Evolutionary conservation across 2,888 invertebrate species (phyloP), one percentile per base, ranked within the genome.

Genomic region (Epinotia brunnichana): DNA sequence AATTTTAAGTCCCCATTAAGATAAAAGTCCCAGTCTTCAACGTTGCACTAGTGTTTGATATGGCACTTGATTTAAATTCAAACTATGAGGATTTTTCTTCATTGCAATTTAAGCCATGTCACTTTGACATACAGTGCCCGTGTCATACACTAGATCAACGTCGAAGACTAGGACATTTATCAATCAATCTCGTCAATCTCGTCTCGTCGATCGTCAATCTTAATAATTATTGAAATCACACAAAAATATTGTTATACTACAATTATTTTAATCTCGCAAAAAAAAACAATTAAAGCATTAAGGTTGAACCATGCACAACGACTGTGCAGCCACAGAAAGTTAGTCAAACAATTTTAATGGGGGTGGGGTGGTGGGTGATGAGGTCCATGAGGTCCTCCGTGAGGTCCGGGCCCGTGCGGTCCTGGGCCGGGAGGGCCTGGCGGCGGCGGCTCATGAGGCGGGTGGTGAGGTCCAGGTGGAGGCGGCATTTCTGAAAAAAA

Each of bases 401-500:
- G 67, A 5, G 54, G 68, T 24, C 53, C 44, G 19, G 62, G 60
- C 13, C 39, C 59, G 4, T 48, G 68, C 9, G 48, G 59, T 7
- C 48, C 59, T 3, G 44, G 68, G 17, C 48, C 44, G 17, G 29
- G 59, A 13, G 68, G 68, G 3, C 68, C 68, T 64, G 60, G 24
- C 1, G 62, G 62, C n/a, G 62, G 29, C 9, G 74, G 75, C 13
- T 62, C 71, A 59, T 75, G 74, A 10, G 69, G 76, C n/a, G 74
- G 73, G 19, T 69, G 68, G 9, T 69, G 29, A 15, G 69, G 69
- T 48, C 68, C 68, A 9, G 72, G 83, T 39, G 82, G 83, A 19
- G 82, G 79, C 2, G 81, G 77, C 83, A 84, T 84, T 29, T 48
- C 85, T 83, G 66, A 29, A 77, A 79, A 51, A 68, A 4, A 2